phyloP scores from a whole-genome alignment of 2,797 vertebrate species.

The Chanos chanos region DNA sequence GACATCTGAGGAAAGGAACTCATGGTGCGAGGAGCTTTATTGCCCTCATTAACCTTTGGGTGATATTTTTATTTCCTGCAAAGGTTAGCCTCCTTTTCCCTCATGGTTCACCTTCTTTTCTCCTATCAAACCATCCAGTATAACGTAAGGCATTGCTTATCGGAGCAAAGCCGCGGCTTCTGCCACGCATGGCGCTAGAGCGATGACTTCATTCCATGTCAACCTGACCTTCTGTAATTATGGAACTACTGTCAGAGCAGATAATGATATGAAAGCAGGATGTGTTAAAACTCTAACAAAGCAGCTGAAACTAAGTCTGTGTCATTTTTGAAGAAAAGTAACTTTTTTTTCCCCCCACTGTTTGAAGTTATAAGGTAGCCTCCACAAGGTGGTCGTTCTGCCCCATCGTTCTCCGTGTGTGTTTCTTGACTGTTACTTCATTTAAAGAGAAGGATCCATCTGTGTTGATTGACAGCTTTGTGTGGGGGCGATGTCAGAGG shows the following conservation, averaged over 20 bases:
- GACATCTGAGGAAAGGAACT: slow-evolving; percentile 7
- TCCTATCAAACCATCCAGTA: slow-evolving; percentile 6
- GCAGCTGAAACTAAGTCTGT: no score
- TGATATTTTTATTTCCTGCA: slow-evolving; percentile 21
- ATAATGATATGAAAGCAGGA: neutral
- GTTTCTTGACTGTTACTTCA: neutral
- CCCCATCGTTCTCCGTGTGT: neutral
- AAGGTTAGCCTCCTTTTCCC: slow-evolving; percentile 20
- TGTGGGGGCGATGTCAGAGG: slow-evolving; percentile 95
- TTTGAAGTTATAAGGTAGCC: no score
- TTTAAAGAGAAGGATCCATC: no score
- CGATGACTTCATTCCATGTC: no score
- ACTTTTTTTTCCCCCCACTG: no score
- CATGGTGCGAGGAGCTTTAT: neutral
- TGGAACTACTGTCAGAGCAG: no score
- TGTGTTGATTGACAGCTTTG: slow-evolving; percentile 75
- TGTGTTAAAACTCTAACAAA: no score
- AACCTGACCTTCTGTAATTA: no score
- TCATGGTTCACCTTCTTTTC: neutral
- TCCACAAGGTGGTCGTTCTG: no score
- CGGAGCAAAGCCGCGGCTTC: neutral
- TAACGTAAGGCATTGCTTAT: slow-evolving; percentile 7
- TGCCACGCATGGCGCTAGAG: no score
- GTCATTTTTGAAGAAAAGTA: no score
- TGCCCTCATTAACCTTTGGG: slow-evolving; percentile 32